phyloP scores from a whole-genome alignment of 2,888 invertebrate genomes.

The Fissipunctia ypsillon region DNA sequence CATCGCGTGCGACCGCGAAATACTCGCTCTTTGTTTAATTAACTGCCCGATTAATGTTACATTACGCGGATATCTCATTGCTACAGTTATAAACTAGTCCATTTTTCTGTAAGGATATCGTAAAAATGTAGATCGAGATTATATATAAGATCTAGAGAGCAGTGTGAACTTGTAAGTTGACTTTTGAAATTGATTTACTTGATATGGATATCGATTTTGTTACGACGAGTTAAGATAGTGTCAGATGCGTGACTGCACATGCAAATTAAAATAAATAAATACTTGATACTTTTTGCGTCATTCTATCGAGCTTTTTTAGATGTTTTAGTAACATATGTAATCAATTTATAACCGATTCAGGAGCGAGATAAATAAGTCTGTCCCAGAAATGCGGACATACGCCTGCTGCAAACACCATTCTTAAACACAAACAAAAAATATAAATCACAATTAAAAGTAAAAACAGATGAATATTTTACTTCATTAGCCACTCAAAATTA shows the following conservation, averaged over 20 bases:
- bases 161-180: conserved; percentile 50
- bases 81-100: conserved; percentile 64
- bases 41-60: conserved; percentile 75
- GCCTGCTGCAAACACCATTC: conserved; percentile 51
- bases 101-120: conserved; percentile 60
- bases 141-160: conserved; percentile 53
- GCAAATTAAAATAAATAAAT: conserved; percentile 32
- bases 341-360: neutral
- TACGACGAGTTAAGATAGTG: conserved; percentile 30
- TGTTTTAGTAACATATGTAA: neutral
- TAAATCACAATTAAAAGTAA: conserved; percentile 70
- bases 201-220: conserved; percentile 38
- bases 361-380: neutral
- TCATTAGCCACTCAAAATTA: conserved; percentile 66
- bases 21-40: conserved; percentile 73
- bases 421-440: conserved; percentile 67
- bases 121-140: conserved; percentile 66
- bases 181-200: conserved; percentile 49
- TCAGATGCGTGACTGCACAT: conserved; percentile 23
- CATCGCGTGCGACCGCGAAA: conserved; percentile 71
- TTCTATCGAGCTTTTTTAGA: neutral
- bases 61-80: conserved; percentile 73
- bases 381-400: neutral
- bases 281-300: neutral
- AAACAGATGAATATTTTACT: conserved; percentile 67